These are phyloP conservation scores for Caenorhabditis auriculariae DNA, from an alignment of 2,888 invertebrate genomes.

Conservation along the genomic window DNA sequence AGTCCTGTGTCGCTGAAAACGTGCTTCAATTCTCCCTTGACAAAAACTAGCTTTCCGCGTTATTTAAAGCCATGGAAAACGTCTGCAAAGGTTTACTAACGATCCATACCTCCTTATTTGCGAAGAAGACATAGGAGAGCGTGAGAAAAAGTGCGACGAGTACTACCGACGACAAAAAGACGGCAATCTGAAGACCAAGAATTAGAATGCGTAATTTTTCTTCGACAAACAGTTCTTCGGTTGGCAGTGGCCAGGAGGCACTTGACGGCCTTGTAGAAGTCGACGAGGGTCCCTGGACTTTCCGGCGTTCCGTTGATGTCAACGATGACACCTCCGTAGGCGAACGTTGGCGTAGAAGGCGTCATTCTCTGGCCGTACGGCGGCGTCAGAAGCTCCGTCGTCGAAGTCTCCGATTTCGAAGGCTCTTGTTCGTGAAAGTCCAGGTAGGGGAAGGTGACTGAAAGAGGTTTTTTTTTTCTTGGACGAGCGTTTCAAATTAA, in stretches of 20 bases:
- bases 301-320: slow-evolving; percentile 10
- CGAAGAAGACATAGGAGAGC: slow-evolving; percentile 12
- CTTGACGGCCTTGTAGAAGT: slow-evolving; percentile 11
- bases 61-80: not conserved
- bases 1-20: no score
- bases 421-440: slow-evolving; percentile 9
- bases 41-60: not conserved
- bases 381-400: not conserved
- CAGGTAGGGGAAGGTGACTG: slow-evolving; percentile 34
- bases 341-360: slow-evolving; percentile 3
- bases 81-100: no score
- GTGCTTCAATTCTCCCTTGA: not conserved
- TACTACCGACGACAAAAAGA: slow-evolving; percentile 6
- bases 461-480: not conserved
- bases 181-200: slow-evolving; percentile 13
- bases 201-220: not conserved
- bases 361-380: not conserved
- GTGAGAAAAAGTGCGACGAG: not conserved
- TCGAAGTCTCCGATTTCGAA: not conserved
- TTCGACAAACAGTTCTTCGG: not conserved
- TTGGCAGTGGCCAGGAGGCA: slow-evolving; percentile 3
- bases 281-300: slow-evolving; percentile 1
- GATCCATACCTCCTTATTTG: slow-evolving; percentile 10
- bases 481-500: not conserved
- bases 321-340: slow-evolving; percentile 3